Evolutionary conservation across 2,888 invertebrate species (phyloP).

Genomic region (Torymus texanus): DNA sequence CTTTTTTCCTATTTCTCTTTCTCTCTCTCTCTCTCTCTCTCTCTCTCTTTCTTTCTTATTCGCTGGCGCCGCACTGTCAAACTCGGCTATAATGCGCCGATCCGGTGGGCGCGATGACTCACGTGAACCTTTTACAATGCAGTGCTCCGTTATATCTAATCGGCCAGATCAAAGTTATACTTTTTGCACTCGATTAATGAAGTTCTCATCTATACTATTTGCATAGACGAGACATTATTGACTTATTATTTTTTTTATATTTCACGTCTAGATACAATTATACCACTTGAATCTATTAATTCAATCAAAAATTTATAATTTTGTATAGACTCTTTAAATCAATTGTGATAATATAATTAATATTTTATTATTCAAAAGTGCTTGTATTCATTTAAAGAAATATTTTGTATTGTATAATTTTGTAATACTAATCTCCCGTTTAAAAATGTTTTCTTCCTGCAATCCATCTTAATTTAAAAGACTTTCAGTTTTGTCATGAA

Average conservation of each 20-base stretch:
- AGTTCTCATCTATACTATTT: conserved; percentile 18
- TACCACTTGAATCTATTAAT: too few relatives aligned
- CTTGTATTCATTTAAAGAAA: too few relatives aligned
- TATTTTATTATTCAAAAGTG: too few relatives aligned
- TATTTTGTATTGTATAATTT: too few relatives aligned
- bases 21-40: too few relatives aligned
- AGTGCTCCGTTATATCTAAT: conserved; percentile 21
- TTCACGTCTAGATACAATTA: background rate
- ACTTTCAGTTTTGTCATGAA: background rate
- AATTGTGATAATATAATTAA: too few relatives aligned
- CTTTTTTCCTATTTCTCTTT: conserved; percentile 2
- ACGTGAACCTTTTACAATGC: conserved; percentile 38
- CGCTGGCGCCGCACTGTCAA: conserved; percentile 35
- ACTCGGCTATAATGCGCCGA: background rate
- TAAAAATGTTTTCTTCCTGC: too few relatives aligned
- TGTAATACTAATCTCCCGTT: too few relatives aligned
- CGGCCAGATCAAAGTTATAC: conserved; percentile 31
- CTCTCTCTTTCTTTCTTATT: conserved; percentile 13
- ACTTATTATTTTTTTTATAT: background rate
- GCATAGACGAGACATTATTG: conserved; percentile 2
- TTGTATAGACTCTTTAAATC: too few relatives aligned
- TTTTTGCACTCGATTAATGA: conserved; percentile 26
- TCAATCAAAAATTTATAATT: too few relatives aligned
- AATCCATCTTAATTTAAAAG: too few relatives aligned
- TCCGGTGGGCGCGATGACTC: conserved; percentile 40